Evolutionary conservation across 2,888 invertebrate genomes (phyloP), one percentile per base, ranked within the genome.

Genomic region (Eupithecia abbreviata): DNA sequence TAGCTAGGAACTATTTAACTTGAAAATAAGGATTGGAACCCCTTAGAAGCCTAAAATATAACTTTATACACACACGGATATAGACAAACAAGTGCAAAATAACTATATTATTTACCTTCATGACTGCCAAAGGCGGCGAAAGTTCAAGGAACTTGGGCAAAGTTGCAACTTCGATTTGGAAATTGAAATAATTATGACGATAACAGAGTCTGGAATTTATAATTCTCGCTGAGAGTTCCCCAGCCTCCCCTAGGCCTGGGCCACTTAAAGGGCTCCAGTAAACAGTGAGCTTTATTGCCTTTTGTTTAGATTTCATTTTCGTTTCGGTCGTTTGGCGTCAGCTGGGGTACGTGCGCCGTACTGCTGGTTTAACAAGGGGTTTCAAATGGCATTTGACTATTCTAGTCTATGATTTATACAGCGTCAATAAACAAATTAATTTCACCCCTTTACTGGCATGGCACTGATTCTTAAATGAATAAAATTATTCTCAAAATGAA

Each of bases 201-300:
- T 84, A 82, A 86, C 85, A 86, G 82, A 86, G 85, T 85, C 85
- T 87, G 86, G 89, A 89, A 90, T 90, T 89, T 88, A 89, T 89
- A 90, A 90, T 89, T 90, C 88, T 88, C 87, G 84, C 85, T 85
- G 84, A 83, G 88, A 88, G 86, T 70, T 74, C 9, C 58, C 6
- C 73, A 68, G 41, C 72, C 55, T 66, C 69, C 69, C 69, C 69
- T 69, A 69, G 69, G 69, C 69, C 12, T n/a, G 18, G 15, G 30
- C 69, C 43, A 66, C 66, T 66, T 42, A 66, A 13, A 42, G 66
- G 42, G 18, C 42, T 9, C 12, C 47, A 49, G 18, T 69, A 69
- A 69, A 69, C 69, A 69, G 12, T 69, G 47, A n/a, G 30, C 47
- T 69, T 69, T 69, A 69, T 47, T 12, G 12, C 47, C 30, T 10